Conservation (phyloP, 2,113 vertebrate genomes). For the Anguilla japonica region DNA sequence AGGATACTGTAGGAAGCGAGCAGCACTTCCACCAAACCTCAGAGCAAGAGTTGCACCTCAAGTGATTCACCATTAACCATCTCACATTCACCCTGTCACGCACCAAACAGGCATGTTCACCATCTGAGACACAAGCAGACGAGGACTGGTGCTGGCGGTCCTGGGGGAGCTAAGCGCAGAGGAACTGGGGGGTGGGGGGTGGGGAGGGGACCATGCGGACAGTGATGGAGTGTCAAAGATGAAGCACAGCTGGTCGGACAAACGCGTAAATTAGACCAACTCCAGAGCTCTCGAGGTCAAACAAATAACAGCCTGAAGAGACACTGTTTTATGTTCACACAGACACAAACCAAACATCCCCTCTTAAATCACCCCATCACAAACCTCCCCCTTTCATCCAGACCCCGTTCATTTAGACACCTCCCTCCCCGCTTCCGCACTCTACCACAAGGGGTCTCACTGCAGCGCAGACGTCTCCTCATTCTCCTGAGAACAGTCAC, state of each 20-base stretch:
- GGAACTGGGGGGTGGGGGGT: neutral
- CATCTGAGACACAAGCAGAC: neutral
- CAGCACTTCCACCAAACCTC: conserved; percentile 3
- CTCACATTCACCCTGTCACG: conserved; percentile 11
- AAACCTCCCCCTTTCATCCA: neutral
- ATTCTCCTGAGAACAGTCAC: neutral
- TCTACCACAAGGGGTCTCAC: neutral
- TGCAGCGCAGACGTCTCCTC: neutral
- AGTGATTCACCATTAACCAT: conserved; percentile 19
- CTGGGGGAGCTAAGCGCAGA: neutral
- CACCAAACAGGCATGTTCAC: neutral
- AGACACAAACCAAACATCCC: neutral
- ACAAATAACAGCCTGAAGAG: neutral
- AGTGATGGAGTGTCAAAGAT: neutral
- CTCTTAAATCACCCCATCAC: neutral
- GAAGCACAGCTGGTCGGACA: neutral
- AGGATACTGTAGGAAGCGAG: conserved; percentile 31
- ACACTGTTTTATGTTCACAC: neutral
- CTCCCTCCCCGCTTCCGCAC: neutral
- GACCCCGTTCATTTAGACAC: neutral
- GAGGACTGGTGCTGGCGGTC: neutral
- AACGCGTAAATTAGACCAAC: neutral
- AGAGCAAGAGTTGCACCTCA: neutral
- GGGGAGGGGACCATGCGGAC: neutral
- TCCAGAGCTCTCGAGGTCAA: neutral